Percentiles rank a stretch among this genome's conserved stretches.
Conservation (phyloP, 2,888 invertebrate species). For the Nomada ruficornis region DNA sequence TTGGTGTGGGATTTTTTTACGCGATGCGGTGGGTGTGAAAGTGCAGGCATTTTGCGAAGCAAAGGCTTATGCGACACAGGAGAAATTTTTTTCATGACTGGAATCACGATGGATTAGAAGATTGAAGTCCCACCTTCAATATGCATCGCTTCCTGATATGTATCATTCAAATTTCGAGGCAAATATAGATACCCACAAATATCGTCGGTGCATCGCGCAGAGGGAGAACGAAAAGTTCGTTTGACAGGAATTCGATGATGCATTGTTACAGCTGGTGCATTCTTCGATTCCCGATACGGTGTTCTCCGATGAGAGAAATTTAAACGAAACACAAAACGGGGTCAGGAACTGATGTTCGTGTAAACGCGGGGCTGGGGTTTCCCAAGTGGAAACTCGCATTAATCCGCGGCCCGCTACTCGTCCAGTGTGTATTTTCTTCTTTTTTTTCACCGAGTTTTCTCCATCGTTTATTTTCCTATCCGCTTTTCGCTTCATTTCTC, state of each 20-base stretch:
- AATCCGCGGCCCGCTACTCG: conserved; percentile 57
- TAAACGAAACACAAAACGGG: conserved; percentile 54
- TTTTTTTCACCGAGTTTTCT: conserved; percentile 3
- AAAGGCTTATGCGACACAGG: too few relatives aligned
- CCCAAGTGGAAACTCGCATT: conserved; percentile 63
- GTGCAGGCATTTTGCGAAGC: too few relatives aligned
- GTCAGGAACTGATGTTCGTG: conserved; percentile 57
- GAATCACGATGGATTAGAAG: too few relatives aligned
- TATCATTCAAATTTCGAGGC: background rate
- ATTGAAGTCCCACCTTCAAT: background rate
- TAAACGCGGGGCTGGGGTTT: conserved; percentile 40
- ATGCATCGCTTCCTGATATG: background rate
- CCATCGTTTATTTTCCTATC: conserved; percentile 42
- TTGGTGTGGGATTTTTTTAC: too few relatives aligned
- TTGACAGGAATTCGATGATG: conserved; percentile 39
- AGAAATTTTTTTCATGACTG: too few relatives aligned
- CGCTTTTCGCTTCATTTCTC: conserved; percentile 71
- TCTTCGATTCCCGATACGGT: conserved; percentile 52
- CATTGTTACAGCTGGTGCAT: conserved; percentile 43
- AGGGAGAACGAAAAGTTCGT: conserved; percentile 44
- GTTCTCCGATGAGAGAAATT: conserved; percentile 48
- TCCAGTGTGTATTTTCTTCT: conserved; percentile 34
- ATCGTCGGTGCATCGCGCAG: conserved; percentile 8
- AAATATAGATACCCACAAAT: background rate
- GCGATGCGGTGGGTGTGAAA: too few relatives aligned